Percentiles rank a stretch among this genome's conserved stretches.
Conservation (phyloP, 2,113 vertebrate species). For the Cygnus atratus region DNA sequence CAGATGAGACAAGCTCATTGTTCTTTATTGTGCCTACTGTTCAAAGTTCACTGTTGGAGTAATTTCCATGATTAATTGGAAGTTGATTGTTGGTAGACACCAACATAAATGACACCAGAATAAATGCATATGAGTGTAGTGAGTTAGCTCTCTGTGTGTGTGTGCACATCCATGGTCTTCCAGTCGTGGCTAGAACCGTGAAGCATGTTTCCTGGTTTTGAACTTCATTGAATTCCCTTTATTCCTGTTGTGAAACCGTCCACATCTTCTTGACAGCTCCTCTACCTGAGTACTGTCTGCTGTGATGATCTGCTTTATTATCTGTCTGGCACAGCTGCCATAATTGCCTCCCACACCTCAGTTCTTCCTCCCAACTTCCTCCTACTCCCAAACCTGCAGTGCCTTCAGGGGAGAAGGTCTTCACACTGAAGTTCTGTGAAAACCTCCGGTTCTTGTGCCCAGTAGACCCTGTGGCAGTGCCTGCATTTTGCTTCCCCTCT, state of each 20-base stretch:
- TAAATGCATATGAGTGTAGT: no score
- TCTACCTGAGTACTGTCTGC: background rate
- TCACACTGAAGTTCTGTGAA: background rate
- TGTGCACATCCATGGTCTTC: background rate
- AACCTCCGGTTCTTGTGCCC: background rate
- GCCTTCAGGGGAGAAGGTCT: background rate
- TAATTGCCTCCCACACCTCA: background rate
- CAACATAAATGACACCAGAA: background rate
- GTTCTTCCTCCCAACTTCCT: background rate
- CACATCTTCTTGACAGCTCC: background rate
- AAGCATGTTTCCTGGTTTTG: background rate
- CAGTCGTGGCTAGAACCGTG: background rate
- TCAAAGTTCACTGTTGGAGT: background rate
- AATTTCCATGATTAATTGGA: background rate
- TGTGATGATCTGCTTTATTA: background rate
- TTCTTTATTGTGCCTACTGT: background rate
- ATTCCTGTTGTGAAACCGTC: background rate
- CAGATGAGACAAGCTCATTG: background rate
- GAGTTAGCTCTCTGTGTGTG: background rate
- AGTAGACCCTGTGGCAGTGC: background rate
- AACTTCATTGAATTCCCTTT: background rate
- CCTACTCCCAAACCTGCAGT: background rate
- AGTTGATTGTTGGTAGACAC: background rate
- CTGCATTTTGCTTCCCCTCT: background rate
- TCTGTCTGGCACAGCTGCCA: background rate